phyloP scores from a whole-genome alignment of 2,797 vertebrate species.

The Microctenopoma stevenorrisi region DNA sequence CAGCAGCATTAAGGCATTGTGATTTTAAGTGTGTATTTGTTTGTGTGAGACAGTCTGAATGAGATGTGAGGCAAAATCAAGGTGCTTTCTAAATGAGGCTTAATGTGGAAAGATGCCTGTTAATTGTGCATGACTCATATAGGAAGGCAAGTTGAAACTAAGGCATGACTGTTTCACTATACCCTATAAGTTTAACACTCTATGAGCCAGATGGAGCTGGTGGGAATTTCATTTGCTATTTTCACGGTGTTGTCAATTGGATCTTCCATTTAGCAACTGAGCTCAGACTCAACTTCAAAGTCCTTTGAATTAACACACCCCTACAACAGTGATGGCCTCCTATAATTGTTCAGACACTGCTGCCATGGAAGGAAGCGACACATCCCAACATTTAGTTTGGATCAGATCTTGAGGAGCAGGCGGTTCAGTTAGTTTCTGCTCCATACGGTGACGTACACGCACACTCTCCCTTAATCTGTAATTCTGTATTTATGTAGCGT shows the following conservation, averaged over 20 bases:
- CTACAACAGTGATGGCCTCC: conserved; percentile 43
- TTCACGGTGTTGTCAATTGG: conserved; percentile 38
- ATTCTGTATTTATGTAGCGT: background rate
- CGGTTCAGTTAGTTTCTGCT: background rate
- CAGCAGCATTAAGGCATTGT: conserved; percentile 21
- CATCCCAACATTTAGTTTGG: conserved; percentile 14
- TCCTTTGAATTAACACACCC: conserved; percentile 53
- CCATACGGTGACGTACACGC: background rate
- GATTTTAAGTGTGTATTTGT: conserved; percentile 21
- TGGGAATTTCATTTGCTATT: conserved; percentile 27
- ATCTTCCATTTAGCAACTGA: conserved; percentile 45
- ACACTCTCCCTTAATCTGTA: background rate
- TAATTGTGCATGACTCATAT: background rate
- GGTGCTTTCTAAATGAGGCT: background rate
- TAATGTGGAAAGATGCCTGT: background rate
- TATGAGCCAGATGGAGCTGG: background rate
- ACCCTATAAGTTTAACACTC: background rate
- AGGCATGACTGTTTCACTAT: background rate
- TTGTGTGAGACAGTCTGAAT: conserved; percentile 22
- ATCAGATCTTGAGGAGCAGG: conserved; percentile 2
- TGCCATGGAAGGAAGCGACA: conserved; percentile 45
- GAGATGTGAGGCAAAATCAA: conserved; percentile 39
- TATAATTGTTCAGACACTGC: conserved; percentile 47
- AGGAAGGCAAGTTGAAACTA: background rate
- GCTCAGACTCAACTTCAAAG: conserved; percentile 63